A percentile compares a stretch with the other conserved stretches of the same genome.
Conservation (phyloP, 2,797 vertebrate genomes). For the Bovichtus diacanthus region DNA sequence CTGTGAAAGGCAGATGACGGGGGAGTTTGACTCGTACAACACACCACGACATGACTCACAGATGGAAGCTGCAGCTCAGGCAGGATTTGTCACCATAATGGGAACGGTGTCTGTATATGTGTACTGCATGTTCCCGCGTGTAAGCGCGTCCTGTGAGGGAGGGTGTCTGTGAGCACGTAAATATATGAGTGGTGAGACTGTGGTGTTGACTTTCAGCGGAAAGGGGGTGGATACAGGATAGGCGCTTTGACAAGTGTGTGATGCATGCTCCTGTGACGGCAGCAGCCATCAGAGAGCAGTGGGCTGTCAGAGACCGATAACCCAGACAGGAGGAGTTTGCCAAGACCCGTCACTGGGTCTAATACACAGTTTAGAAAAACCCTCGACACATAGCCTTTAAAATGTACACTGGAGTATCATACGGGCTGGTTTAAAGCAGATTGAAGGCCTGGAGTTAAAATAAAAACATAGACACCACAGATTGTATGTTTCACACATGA, state of each 20-base stretch:
- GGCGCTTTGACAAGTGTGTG: constrained; percentile 81
- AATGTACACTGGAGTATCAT: constrained; percentile 25
- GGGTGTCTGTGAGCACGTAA: constrained; percentile 60
- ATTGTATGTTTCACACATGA: neutral
- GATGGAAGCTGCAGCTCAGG: constrained; percentile 78
- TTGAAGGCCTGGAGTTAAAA: neutral
- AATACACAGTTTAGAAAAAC: constrained; percentile 48
- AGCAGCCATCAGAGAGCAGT: constrained; percentile 74
- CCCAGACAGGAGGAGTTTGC: constrained; percentile 66
- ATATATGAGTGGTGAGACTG: constrained; percentile 72
- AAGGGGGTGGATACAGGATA: constrained; percentile 75
- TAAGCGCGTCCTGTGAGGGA: constrained; percentile 48
- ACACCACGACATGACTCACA: constrained; percentile 76
- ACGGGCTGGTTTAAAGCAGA: constrained; percentile 4
- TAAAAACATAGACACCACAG: neutral
- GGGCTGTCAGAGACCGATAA: constrained; percentile 74
- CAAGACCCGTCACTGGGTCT: constrained; percentile 51
- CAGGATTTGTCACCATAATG: constrained; percentile 82
- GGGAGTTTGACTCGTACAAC: constrained; percentile 77
- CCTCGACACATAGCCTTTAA: constrained; percentile 8
- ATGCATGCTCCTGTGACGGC: constrained; percentile 80
- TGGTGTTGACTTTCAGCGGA: constrained; percentile 74
- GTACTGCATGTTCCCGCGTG: constrained; percentile 42
- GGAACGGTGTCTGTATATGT: constrained; percentile 64
- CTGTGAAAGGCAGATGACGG: constrained; percentile 79